phyloP scores from a whole-genome alignment of 2,113 vertebrate genomes.

The Ranitomeya variabilis region DNA sequence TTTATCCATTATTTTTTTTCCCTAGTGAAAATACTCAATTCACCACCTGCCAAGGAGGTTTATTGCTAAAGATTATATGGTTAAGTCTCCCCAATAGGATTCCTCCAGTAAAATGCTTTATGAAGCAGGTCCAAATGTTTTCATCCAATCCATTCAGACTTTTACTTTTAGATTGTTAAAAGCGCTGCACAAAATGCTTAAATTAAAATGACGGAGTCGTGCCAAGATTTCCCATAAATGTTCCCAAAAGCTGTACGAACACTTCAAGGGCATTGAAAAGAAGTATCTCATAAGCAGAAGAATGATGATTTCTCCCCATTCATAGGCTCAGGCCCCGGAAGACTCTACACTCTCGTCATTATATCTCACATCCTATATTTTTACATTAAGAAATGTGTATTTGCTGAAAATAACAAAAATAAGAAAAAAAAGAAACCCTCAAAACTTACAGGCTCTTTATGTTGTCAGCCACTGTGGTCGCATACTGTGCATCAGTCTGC shows the following conservation, averaged over 20 bases:
- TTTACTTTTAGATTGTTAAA: conserved; percentile 12
- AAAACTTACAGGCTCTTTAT: conserved; percentile 81
- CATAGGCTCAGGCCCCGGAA: not conserved
- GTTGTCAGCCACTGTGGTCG: conserved; percentile 77
- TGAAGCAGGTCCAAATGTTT: not conserved
- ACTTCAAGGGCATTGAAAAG: conserved; percentile 18
- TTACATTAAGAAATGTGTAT: not conserved
- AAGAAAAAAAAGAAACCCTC: not conserved
- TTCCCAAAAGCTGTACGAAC: not conserved
- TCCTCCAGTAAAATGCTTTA: conserved; percentile 5
- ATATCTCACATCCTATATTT: not conserved
- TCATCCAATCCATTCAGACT: conserved; percentile 23
- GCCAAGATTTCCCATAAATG: not conserved
- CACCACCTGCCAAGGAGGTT: conserved; percentile 7
- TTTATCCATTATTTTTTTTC: not conserved
- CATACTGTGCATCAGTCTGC: conserved; percentile 80
- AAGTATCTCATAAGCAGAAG: not conserved
- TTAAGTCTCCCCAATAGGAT: not conserved
- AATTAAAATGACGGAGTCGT: not conserved
- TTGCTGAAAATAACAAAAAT: not conserved
- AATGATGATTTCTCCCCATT: not conserved
- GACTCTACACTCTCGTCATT: not conserved
- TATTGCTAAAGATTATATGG: not conserved
- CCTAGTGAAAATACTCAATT: conserved; percentile 3
- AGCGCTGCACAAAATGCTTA: not conserved